Evolutionary conservation across 2,888 invertebrate genomes (phyloP).

Genomic region (Callyntrura sp.): DNA sequence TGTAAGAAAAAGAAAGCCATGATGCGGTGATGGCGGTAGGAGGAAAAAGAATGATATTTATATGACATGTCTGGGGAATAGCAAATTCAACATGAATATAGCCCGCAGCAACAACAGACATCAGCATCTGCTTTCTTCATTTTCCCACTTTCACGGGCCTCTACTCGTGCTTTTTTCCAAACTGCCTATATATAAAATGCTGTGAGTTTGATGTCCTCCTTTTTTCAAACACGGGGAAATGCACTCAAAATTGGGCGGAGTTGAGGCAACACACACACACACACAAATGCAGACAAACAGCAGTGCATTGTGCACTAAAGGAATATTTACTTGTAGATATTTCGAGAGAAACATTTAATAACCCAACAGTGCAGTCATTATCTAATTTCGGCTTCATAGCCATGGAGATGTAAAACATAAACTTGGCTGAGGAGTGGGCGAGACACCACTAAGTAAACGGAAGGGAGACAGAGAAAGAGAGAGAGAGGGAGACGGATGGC

Average conservation of each 20-base stretch:
- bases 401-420: slow-evolving; percentile 9
- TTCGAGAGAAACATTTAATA: slow-evolving; percentile 64
- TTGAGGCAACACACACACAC: neutral
- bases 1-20: neutral
- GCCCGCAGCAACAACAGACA: slow-evolving; percentile 74
- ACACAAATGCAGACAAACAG: slow-evolving; percentile 26
- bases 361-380: slow-evolving; percentile 61
- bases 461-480: neutral
- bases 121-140: slow-evolving; percentile 67
- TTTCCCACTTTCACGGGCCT: slow-evolving; percentile 48
- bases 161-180: neutral
- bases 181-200: neutral
- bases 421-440: neutral
- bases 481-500: neutral
- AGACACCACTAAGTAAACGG: too few relatives aligned
- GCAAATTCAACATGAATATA: slow-evolving; percentile 69
- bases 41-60: slow-evolving; percentile 56
- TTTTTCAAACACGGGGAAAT: slow-evolving; percentile 30
- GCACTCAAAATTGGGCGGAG: neutral
- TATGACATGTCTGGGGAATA: slow-evolving; percentile 72
- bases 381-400: slow-evolving; percentile 51
- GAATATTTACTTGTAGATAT: slow-evolving; percentile 59
- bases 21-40: slow-evolving; percentile 5
- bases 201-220: slow-evolving; percentile 7
- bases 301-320: neutral